Conservation (phyloP, 2,113 vertebrate genomes). For the Cephalopholis sonnerati region DNA sequence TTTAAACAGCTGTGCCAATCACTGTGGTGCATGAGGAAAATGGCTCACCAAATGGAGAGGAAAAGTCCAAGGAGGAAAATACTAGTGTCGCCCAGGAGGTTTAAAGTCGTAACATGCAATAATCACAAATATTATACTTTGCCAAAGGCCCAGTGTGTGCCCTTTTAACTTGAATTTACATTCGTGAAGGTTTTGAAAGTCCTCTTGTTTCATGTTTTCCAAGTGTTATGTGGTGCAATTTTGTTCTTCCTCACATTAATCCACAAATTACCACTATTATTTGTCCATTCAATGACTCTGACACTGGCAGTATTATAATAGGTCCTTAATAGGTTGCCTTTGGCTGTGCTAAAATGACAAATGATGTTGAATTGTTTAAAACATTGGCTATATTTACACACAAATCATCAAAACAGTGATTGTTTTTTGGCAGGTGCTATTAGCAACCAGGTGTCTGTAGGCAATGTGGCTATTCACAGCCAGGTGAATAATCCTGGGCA, state of each 20-base stretch:
- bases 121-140: background rate
- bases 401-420: constrained; percentile 3
- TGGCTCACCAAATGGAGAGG: constrained; percentile 15
- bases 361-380: background rate
- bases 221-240: too few relatives aligned
- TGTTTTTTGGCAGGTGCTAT: too few relatives aligned
- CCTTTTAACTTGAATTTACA: background rate
- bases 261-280: too few relatives aligned
- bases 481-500: too few relatives aligned
- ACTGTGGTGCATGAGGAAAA: constrained; percentile 29
- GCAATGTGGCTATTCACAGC: too few relatives aligned
- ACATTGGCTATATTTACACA: background rate
- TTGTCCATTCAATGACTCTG: too few relatives aligned
- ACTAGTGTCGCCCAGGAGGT: background rate
- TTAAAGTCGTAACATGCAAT: background rate
- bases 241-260: too few relatives aligned
- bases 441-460: too few relatives aligned
- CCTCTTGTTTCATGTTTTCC: too few relatives aligned
- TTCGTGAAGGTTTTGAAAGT: too few relatives aligned
- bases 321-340: background rate
- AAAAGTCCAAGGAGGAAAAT: background rate
- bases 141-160: background rate
- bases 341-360: background rate
- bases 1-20: constrained; percentile 44
- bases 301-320: too few relatives aligned